Evolutionary conservation across 1,140 invertebrate species (phyloP), one percentile per base, ranked within the genome.

Genomic region (Heliothis subflexa): DNA sequence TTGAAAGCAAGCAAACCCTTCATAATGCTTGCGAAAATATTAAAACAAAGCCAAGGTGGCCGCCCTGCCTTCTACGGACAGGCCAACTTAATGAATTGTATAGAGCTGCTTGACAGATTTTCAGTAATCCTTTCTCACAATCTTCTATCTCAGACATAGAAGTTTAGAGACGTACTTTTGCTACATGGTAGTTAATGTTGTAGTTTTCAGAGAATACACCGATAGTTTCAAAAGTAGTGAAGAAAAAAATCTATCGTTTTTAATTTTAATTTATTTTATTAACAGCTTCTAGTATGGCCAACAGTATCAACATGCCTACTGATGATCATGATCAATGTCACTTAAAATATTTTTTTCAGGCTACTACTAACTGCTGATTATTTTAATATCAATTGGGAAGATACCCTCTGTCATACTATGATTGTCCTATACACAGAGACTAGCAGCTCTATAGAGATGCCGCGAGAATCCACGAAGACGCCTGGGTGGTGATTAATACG

Each of bases 11-110:
- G 89, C 88, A 93, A 94, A 93, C 92, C 93, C 93, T 94, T 94
- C 91, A 91, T 92, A 94, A 94, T 93, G 92, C 92, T 88, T 92
- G 90, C 86, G 93, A 94, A 94, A 94, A 94, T 94, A 94, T 94
- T 94, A 93, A 94, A 94, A 94, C 93, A 94, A 94, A 94, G 93
- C 89, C 87, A 88, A 93, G 92, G 91, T 93, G 90, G 84, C 91
- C 88, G 80, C 91, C 89, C 89, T 89, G 85, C 86, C 86, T 85
- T 81, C 85, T 82, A 81, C 86, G 89, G 90, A 92, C 91, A 90
- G 83, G 85, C 85, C 83, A 78, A 85, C 88, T 88, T 83, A 61
- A 61, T 16, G 13, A 89, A 80, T 52, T 83, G 57, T 84, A 87
- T 78, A 82, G 89, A 89, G 91, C 25, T 86, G 91, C 33, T 82